Base-by-base conservation (phyloP, 2,113 vertebrate genomes). In the Halichoerus grypus region DNA sequence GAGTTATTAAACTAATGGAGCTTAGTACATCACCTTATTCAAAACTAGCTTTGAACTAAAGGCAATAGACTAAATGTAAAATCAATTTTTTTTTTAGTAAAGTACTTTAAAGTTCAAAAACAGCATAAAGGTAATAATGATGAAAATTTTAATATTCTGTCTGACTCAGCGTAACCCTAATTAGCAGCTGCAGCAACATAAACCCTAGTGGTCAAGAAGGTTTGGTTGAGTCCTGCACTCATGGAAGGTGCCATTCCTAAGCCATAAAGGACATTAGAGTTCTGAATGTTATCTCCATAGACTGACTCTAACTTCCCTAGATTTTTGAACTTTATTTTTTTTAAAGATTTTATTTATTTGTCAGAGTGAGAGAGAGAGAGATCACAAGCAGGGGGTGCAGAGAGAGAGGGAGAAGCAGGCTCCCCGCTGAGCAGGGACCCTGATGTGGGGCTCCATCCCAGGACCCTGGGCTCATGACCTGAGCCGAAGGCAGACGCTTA, bases 1-100 rank as follows among this genome's bases (percentile, higher is more conserved):
- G 1, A 65, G 9, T 65, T 86, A 87, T 92, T 85, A 71, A 86
- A 61, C 82, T 71, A 89, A 71, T 65, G 22, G 11, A 74, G 16
- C 18, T 91, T 26, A 59, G 15, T 76, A 5, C 1, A 69, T 14
- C 14, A 59, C 22, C 74, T 96, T 49, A 80, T 19, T 42, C 61
- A 55, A 96, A 96, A 87, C 36, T 55, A 91, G 61, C 12, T 86
- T 95, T 83, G 81, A 53, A 84, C 36, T 89, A 89, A 92, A 95
- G n/a, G 61, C 49, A 87, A 79, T 21, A 67, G 31, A 92, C 5
- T 81, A 94, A 93, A 57, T 18, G 18, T 55, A 77, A 94, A 92
- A 63, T 12, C 31, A 86, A 71, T 39, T 96, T 87, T 33, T 87
- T 33, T 51, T 67, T 79, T 53, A 22, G 9, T 46, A 95, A 93